phyloP scores from a whole-genome alignment of 1,140 invertebrate species.

The Medauroidea extradentata region DNA sequence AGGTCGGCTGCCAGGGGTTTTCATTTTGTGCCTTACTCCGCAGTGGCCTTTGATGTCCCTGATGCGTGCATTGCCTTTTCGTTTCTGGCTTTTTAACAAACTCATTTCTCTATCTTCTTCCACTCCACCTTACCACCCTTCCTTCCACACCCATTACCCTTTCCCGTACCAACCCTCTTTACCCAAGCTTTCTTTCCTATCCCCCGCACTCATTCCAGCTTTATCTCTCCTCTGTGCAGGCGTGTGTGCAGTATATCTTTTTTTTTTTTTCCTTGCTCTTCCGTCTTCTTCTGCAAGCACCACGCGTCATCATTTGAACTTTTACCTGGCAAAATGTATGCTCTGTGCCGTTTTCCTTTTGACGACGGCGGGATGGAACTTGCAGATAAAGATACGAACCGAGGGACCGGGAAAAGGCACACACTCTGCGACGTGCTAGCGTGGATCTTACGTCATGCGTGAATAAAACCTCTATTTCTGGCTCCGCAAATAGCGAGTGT shows the following conservation, averaged over 20 bases:
- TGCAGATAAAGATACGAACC: not conserved
- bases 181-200: not conserved
- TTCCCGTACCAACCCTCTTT: not conserved
- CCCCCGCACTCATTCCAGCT: not conserved
- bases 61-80: conserved; percentile 16
- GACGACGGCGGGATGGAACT: not conserved
- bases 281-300: not conserved
- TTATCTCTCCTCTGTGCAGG: not conserved
- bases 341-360: not conserved
- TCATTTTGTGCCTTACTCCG: not conserved
- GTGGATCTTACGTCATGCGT: too few relatives aligned
- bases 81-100: conserved; percentile 23
- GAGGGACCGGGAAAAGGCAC: too few relatives aligned
- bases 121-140: not conserved
- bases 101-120: conserved; percentile 13
- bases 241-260: not conserved
- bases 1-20: not conserved
- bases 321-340: not conserved
- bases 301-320: not conserved
- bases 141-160: not conserved
- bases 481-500: too few relatives aligned
- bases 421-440: too few relatives aligned
- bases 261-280: not conserved
- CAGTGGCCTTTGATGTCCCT: conserved; percentile 16
- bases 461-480: too few relatives aligned